Evolutionary conservation across 2,113 vertebrate species (phyloP).

Genomic region (Hippoglossus stenolepis): DNA sequence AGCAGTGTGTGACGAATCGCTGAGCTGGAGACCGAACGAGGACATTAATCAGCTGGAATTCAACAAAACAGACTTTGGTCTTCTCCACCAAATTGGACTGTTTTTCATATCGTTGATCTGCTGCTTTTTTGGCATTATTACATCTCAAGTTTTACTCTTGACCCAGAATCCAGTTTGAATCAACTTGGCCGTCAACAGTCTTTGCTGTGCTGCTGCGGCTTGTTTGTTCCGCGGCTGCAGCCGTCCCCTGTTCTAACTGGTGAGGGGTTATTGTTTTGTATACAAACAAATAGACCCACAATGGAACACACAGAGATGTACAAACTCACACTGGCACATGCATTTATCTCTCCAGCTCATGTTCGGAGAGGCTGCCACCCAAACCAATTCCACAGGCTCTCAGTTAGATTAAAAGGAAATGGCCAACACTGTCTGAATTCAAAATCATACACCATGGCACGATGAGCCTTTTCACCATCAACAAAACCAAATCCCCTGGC

Average conservation of each 20-base stretch:
- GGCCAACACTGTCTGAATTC: slow-evolving; percentile 56
- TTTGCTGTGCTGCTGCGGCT: not conserved
- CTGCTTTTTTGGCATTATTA: slow-evolving; percentile 28
- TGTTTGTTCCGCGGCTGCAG: slow-evolving; percentile 6
- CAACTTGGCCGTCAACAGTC: slow-evolving; percentile 40
- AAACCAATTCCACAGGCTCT: slow-evolving; percentile 50
- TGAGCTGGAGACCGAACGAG: slow-evolving; percentile 20
- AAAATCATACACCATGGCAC: slow-evolving; percentile 46
- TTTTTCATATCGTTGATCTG: slow-evolving; percentile 63
- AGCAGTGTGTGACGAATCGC: slow-evolving; percentile 28
- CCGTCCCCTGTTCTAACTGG: slow-evolving; percentile 20
- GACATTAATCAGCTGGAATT: slow-evolving; percentile 71
- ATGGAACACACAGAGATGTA: slow-evolving; percentile 9
- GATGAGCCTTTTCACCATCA: not conserved
- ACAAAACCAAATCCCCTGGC: slow-evolving; percentile 13
- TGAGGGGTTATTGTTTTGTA: slow-evolving; percentile 47
- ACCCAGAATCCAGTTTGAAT: slow-evolving; percentile 55
- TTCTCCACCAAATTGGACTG: slow-evolving; percentile 44
- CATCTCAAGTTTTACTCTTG: slow-evolving; percentile 41
- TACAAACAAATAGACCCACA: slow-evolving; percentile 24
- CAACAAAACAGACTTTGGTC: slow-evolving; percentile 50
- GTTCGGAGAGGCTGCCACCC: slow-evolving; percentile 56
- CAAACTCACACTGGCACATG: slow-evolving; percentile 24
- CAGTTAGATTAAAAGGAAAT: slow-evolving; percentile 63
- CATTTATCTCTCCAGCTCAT: slow-evolving; percentile 49